A percentile compares a stretch with the other conserved stretches of the same genome.
phyloP scores from a whole-genome alignment of 2,888 invertebrate species.

The Heliconius ismenius region DNA sequence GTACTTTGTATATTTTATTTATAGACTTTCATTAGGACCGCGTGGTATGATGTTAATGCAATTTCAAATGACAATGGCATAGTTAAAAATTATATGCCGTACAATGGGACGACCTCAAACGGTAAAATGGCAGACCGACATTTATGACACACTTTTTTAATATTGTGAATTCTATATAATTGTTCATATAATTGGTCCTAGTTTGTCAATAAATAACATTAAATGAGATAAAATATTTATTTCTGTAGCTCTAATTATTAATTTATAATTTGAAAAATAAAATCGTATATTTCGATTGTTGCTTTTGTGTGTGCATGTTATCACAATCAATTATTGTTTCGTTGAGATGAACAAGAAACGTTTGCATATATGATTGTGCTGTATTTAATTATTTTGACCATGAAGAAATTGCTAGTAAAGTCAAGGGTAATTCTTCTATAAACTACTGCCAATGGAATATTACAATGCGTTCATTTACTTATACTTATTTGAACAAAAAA shows the following conservation, averaged over 20 bases:
- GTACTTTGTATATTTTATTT: background rate
- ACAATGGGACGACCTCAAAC: slow-evolving; percentile 35
- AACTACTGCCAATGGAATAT: background rate
- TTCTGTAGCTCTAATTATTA: background rate
- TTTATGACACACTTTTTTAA: background rate
- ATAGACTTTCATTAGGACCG: slow-evolving; percentile 1
- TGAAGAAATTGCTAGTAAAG: slow-evolving; percentile 3
- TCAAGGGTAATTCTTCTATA: slow-evolving; percentile 12
- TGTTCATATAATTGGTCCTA: background rate
- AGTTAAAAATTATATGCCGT: slow-evolving; percentile 33
- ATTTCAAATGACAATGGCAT: slow-evolving; percentile 38
- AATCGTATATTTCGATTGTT: background rate
- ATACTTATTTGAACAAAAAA: background rate
- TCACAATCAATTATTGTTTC: too few relatives aligned
- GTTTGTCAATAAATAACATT: background rate
- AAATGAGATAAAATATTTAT: background rate
- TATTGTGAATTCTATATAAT: background rate
- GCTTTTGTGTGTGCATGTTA: too few relatives aligned
- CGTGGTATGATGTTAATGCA: slow-evolving; percentile 21
- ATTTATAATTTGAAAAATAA: background rate
- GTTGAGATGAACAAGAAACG: background rate
- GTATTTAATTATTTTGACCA: slow-evolving; percentile 9
- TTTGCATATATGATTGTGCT: background rate
- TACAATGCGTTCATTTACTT: background rate
- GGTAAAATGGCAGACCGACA: background rate